Evolutionary conservation across 2,888 invertebrate genomes (phyloP), one percentile per base, ranked within the genome.

Genomic region (Chymomyza caudatula): DNA sequence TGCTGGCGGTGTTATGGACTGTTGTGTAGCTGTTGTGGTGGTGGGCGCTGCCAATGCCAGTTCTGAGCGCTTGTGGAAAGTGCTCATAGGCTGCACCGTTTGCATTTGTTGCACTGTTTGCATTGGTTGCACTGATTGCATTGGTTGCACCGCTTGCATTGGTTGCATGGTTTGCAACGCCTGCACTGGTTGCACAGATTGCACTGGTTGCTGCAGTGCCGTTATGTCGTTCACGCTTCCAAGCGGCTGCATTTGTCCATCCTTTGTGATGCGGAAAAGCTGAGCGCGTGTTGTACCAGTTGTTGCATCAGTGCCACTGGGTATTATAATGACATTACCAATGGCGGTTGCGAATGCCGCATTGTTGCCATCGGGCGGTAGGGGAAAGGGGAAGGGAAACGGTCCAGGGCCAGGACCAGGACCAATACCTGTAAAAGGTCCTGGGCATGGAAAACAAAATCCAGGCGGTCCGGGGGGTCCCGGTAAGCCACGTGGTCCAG

Each of bases 381-480:
- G 23, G 42, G 13, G 44, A 44, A 2, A 63, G n/a, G 66, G 4
- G 3, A 67, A 63, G n/a, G 66, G 4, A 4, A 67, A 63, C 13
- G 60, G 44, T 3, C 61, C 55, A 2, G 60, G 15, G 43, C 43
- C 59, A 5, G 62, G 63, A 20, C 63, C 63, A 0, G 66, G 54
- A 4, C 76, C 76, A 19, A 60, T 0, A 0, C 75, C 76, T 29
- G 65, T 53, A 5, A 54, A 62, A n/a, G 67, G 43, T 22, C 52
- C 44, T 3, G 81, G 81, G n/a, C 82, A 82, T 20, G 77, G 84
- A 8, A 83, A 84, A 23, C 82, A 82, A 43, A 69, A 78, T 23
- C 82, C 84, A 3, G 86, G 85, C 0, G 83, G 74, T n/a, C 84
- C 84, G 0, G 84, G 85, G 4, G 84, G 84, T 13, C 82, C 81